Conservation (phyloP, 2,888 invertebrate genomes). For the Euproctis similis region DNA sequence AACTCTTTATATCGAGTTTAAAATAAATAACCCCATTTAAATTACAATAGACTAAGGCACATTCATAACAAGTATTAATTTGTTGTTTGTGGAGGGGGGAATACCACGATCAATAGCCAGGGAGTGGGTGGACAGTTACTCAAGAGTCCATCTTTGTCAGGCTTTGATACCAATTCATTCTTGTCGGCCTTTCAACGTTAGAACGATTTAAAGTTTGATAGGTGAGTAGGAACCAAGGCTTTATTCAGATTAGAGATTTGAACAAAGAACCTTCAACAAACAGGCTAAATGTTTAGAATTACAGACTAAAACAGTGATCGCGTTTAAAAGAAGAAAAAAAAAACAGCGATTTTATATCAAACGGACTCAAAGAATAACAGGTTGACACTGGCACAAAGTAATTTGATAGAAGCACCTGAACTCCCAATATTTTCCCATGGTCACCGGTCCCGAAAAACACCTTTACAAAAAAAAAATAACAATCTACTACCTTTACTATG, state of each 20-base stretch:
- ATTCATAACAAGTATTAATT: slow-evolving; percentile 74
- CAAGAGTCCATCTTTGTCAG: slow-evolving; percentile 74
- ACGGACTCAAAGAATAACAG: slow-evolving; percentile 41
- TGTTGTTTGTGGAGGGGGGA: slow-evolving; percentile 66
- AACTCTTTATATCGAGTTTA: slow-evolving; percentile 47
- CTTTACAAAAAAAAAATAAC: slow-evolving; percentile 68
- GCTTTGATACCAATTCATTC: slow-evolving; percentile 74
- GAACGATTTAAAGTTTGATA: slow-evolving; percentile 69
- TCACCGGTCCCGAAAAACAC: slow-evolving; percentile 71
- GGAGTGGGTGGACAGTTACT: slow-evolving; percentile 74
- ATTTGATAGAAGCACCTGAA: slow-evolving; percentile 67
- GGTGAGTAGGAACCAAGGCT: slow-evolving; percentile 56
- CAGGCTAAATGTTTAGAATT: slow-evolving; percentile 9
- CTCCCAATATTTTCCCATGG: slow-evolving; percentile 72
- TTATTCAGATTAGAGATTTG: slow-evolving; percentile 42
- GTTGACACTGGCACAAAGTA: slow-evolving; percentile 57
- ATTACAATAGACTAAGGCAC: slow-evolving; percentile 68
- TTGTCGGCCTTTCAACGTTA: slow-evolving; percentile 67
- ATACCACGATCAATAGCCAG: slow-evolving; percentile 65
- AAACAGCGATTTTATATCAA: slow-evolving; percentile 51
- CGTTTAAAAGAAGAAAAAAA: slow-evolving; percentile 35
- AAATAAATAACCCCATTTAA: slow-evolving; percentile 59
- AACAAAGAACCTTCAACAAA: slow-evolving; percentile 25
- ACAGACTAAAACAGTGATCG: slow-evolving; percentile 18
- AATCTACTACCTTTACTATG: too few relatives aligned